phyloP scores from a whole-genome alignment of 2,888 invertebrate species.

The Myopa testacea region DNA sequence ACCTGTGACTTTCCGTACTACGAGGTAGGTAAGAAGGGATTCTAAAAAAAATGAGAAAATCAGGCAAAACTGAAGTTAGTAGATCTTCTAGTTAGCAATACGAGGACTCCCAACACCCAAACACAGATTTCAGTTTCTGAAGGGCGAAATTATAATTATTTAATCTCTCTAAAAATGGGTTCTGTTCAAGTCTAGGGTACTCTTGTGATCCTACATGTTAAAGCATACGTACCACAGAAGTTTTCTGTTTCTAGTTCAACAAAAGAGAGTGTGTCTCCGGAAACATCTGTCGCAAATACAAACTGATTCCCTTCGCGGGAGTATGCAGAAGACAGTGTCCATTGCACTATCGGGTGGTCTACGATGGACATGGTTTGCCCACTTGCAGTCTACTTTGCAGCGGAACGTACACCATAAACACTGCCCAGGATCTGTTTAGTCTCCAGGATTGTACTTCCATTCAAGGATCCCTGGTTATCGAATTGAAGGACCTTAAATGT shows the following conservation, averaged over 20 bases:
- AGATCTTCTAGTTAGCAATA: too few species aligned
- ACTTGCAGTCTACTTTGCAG: slow-evolving; percentile 55
- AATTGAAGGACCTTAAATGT: slow-evolving; percentile 57
- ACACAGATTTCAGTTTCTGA: too few species aligned
- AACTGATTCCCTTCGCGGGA: slow-evolving; percentile 50
- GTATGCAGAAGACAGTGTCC: slow-evolving; percentile 80
- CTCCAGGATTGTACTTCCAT: slow-evolving; percentile 78
- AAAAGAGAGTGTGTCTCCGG: slow-evolving; percentile 53
- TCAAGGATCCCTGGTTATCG: slow-evolving; percentile 76
- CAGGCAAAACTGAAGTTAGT: too few species aligned
- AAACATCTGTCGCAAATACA: slow-evolving; percentile 51
- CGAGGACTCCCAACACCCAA: too few species aligned
- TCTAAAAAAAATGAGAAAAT: too few species aligned
- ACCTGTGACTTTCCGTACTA: slow-evolving; percentile 47
- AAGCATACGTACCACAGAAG: not conserved
- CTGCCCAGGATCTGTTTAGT: slow-evolving; percentile 53
- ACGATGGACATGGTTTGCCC: slow-evolving; percentile 30
- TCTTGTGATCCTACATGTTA: not conserved
- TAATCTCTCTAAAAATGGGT: too few species aligned
- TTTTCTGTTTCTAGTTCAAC: slow-evolving; percentile 38
- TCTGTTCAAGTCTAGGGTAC: too few species aligned
- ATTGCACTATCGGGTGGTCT: slow-evolving; percentile 57
- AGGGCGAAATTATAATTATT: too few species aligned
- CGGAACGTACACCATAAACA: slow-evolving; percentile 53
- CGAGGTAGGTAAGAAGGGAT: slow-evolving; percentile 36